phyloP scores from a whole-genome alignment of 1,140 invertebrate genomes.

The Pollicipes pollicipes region DNA sequence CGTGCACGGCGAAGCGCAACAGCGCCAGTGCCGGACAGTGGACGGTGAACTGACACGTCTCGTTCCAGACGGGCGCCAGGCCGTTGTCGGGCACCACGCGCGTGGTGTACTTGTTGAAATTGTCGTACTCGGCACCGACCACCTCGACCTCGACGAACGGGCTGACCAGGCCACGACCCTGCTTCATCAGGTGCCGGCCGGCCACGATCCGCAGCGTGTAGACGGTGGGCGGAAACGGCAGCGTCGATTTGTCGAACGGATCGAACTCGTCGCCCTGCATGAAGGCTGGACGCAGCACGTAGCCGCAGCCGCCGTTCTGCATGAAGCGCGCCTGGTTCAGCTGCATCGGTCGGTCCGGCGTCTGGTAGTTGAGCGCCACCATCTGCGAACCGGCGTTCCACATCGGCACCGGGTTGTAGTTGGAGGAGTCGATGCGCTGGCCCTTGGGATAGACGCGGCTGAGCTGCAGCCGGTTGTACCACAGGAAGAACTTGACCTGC shows the following conservation, averaged over 20 bases:
- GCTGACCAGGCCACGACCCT: slow-evolving; percentile 63
- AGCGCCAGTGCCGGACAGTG: slow-evolving; percentile 73
- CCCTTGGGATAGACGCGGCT: slow-evolving; percentile 78
- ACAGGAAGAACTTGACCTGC: slow-evolving; percentile 58
- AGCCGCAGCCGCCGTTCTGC: slow-evolving; percentile 82
- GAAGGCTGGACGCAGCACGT: slow-evolving; percentile 79
- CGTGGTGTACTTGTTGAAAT: slow-evolving; percentile 61
- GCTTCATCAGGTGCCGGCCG: slow-evolving; percentile 73
- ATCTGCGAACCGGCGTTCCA: slow-evolving; percentile 94
- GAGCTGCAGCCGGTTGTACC: slow-evolving; percentile 70
- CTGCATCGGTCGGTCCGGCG: slow-evolving; percentile 84
- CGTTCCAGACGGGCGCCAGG: slow-evolving; percentile 88
- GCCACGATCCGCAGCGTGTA: slow-evolving; percentile 46
- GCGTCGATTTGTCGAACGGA: slow-evolving; percentile 44
- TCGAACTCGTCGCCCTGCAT: slow-evolving; percentile 71
- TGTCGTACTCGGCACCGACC: slow-evolving; percentile 75
- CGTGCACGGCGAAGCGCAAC: slow-evolving; percentile 79
- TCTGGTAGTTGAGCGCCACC: slow-evolving; percentile 96
- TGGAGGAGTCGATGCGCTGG: slow-evolving; percentile 85
- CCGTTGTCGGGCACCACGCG: slow-evolving; percentile 81
- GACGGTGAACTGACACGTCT: slow-evolving; percentile 73
- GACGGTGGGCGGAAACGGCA: slow-evolving; percentile 21
- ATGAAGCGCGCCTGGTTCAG: slow-evolving; percentile 80
- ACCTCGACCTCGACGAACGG: slow-evolving; percentile 92
- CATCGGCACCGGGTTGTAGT: slow-evolving; percentile 85